These are phyloP conservation scores for Euleptes europaea DNA, from an alignment of 2,113 vertebrate genomes.

Conservation along the genomic window DNA sequence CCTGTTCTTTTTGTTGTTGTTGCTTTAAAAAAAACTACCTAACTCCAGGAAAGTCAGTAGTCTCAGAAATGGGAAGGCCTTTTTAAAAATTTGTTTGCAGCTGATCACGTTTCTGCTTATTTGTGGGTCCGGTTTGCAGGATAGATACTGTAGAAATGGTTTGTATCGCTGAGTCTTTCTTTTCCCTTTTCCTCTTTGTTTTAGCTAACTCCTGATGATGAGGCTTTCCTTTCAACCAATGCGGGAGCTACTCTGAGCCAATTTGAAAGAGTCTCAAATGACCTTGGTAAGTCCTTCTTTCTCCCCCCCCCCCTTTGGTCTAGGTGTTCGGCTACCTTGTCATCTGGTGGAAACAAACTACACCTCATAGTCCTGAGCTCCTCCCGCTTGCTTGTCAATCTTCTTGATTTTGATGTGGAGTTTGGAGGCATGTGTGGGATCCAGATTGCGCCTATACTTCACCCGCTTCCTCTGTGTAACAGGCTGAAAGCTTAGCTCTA, in stretches of 20 bases:
- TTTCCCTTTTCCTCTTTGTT: slow-evolving; percentile 19
- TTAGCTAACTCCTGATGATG: slow-evolving; percentile 89
- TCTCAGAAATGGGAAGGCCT: too few relatives aligned
- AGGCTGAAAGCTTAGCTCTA: not conserved
- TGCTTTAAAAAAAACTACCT: not conserved
- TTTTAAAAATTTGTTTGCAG: not conserved
- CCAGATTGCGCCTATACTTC: not conserved
- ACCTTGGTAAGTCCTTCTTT: slow-evolving; percentile 83
- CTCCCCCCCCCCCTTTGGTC: not conserved
- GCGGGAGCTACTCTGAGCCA: slow-evolving; percentile 89
- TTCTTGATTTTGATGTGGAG: too few relatives aligned
- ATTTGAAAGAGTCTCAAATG: slow-evolving; percentile 91
- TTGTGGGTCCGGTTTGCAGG: not conserved
- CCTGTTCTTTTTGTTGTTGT: not conserved
- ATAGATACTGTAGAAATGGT: not conserved
- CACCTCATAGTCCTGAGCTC: too few relatives aligned
- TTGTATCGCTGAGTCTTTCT: not conserved
- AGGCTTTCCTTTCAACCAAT: slow-evolving; percentile 88
- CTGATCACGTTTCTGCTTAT: too few relatives aligned
- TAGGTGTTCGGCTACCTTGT: not conserved
- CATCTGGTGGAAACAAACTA: not conserved
- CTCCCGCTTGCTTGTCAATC: too few relatives aligned
- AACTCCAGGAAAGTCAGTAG: not conserved
- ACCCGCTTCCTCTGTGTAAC: not conserved
- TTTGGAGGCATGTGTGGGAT: too few relatives aligned